Evolutionary conservation across 2,797 vertebrate species (phyloP), one percentile per base, ranked within the genome.

Genomic region (Epinephelus malabaricus): DNA sequence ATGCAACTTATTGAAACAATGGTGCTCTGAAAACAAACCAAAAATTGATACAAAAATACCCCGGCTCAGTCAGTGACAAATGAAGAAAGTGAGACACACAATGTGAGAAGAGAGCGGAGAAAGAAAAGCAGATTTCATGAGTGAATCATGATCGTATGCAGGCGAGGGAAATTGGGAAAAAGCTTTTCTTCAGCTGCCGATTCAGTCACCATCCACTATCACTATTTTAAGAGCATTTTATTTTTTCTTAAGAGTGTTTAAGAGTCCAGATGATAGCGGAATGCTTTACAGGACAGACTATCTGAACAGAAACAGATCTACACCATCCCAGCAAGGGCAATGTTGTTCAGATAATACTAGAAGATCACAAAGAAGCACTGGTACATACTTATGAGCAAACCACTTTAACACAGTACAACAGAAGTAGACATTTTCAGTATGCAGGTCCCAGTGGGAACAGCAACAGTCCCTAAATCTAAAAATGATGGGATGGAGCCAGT

Each of bases 151-250:
- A 67, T 17, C 56, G 8, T 65, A 38, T 71, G 78, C 74, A 66
- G 21, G 6, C 27, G 3, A 67, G 27, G 15, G 18, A 59, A 38
- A 63, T 4, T 43, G 63, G 18, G 19, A 58, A 38, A 74, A 63
- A 80, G 68, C 73, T 46, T 67, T 68, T 64, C 46, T 69, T 54
- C 30, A 64, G 73, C 51, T 64, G 51, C 46, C 81, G 46, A 38
- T 62, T 84, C 23, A 77, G 81, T 58, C 73, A 61, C 30, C 64
- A 25, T 14, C 21, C 17, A 56, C 68, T 50, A 50, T 50, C 67
- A 86, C 86, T 55, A 83, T 72, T 82, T 78, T 82, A 88, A 85
- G 87, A 90, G 89, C 85, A 79, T 68, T 55, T 5, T 47, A 12
- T 43, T 43, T 68, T 55, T 3, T 47, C 12, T 11, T 11, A 43